phyloP scores from a whole-genome alignment of 2,797 vertebrate species.

The Gymnothorax reevesii region DNA sequence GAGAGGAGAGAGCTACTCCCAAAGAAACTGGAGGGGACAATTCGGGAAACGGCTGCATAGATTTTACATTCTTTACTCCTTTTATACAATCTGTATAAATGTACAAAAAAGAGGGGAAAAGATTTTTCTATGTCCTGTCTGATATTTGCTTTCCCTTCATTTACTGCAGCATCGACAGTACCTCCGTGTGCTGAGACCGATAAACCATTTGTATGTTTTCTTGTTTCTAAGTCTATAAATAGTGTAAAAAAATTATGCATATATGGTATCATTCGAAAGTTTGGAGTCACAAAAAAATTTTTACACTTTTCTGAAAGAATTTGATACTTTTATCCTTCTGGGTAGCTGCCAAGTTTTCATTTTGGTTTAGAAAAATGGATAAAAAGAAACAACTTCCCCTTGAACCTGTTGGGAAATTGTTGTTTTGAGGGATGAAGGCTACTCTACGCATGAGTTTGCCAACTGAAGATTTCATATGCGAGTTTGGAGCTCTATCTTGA shows the following conservation, averaged over 20 bases:
- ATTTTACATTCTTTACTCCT: slow-evolving; percentile 65
- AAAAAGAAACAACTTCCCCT: too few species aligned
- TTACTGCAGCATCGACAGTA: slow-evolving; percentile 73
- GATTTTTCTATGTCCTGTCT: slow-evolving; percentile 84
- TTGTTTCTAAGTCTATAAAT: slow-evolving; percentile 26
- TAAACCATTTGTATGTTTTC: slow-evolving; percentile 83
- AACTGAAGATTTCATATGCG: too few species aligned
- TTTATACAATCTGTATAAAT: slow-evolving; percentile 82
- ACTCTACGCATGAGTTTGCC: too few species aligned
- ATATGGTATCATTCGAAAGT: slow-evolving; percentile 44
- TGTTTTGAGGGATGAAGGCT: too few species aligned
- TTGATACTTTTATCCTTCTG: too few species aligned
- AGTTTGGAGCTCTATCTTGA: too few species aligned
- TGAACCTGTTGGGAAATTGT: too few species aligned
- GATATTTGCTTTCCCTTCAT: slow-evolving; percentile 69
- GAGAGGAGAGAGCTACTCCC: slow-evolving; percentile 86
- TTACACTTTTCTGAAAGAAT: too few species aligned
- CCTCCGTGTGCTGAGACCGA: slow-evolving; percentile 78
- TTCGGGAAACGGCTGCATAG: slow-evolving; percentile 82
- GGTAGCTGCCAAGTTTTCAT: too few species aligned
- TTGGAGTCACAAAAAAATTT: too few species aligned
- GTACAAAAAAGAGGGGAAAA: slow-evolving; percentile 66
- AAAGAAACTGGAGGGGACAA: slow-evolving; percentile 86
- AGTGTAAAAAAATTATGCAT: slow-evolving; percentile 23
- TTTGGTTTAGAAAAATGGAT: too few species aligned